Base-by-base conservation (phyloP, 2,797 vertebrate species). In the Coendou prehensilis region DNA sequence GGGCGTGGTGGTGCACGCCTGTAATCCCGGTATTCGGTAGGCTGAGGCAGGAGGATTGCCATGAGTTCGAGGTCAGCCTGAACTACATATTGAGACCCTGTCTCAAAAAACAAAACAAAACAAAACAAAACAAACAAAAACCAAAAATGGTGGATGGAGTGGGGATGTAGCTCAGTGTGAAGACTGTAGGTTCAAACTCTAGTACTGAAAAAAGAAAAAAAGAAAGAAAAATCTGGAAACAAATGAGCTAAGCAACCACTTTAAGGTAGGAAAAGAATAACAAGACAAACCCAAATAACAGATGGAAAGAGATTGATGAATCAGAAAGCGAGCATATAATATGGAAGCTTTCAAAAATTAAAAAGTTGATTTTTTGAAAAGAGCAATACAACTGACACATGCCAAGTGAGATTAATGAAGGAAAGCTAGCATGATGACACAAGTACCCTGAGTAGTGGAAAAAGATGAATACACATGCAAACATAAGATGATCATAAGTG, bases 291-390 rank as follows among this genome's bases (percentile, higher is more conserved):
- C 47, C 61, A 93, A 81, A 95, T 83, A 92, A 90, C 81, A 84
- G 87, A 88, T 91, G 59, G 54, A 84, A 94, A 41, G 73, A 89
- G 28, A 82, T 81, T 87, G 95, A 94, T 94, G 73, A 92, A 76
- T 87, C 18, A 57, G 47, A 92, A 93, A 87, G 71, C 14, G 79
- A 63, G 17, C 56, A 87, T 71, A 33, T 13, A 78, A 15, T 87
- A 79, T 18, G 83, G 30, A 95, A 37, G 47, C 23, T 84, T 47
- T 76, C 69, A 76, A 57, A 87, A 45, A 41, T 69, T 78, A 23
- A 83, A 57, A 84, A 56, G 57, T 37, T 61, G 4, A 4, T 57
- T 92, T 79, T 95, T 95, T 80, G 57, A 96, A 71, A 79, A 93
- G 50, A 80, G 15, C 64, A 75, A 63, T 57, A 69, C 71, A 96